Base-by-base conservation (phyloP, 92 coral and sea anemone genomes). In the Phenganax marumi region DNA sequence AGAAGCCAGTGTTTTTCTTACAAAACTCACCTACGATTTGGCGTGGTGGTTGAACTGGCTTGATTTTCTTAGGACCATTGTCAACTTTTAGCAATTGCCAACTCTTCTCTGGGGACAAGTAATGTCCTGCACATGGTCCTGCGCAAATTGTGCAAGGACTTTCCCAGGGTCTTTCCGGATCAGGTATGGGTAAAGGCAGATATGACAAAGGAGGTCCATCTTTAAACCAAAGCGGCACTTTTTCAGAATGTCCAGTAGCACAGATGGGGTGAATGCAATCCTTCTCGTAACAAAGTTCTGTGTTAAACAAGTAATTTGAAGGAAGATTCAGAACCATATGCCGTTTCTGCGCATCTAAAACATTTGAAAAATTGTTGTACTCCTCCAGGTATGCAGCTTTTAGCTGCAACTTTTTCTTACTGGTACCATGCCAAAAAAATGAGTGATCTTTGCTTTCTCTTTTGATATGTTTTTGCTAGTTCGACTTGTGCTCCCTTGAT, bases 321-420 rank as follows among this genome's bases (percentile, higher is more conserved):
- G 69, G 69, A 18, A 62, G 69, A 62, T 62, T 62, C 11, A 43
- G 69, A 4, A 62, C 69, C 69, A 62, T 62, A 74, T 85, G 87
- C 58, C 89, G 81, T 70, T 79, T 70, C 21, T 86, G 21, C 52
- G 81, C 63, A 12, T 68, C 61, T 86, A 83, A 89, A 56, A 86
- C 82, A 10, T 82, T 70, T 0, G 51, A 1, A 69, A 88, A 84
- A 50, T 85, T 77, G 47, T 73, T 49, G 22, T 57, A 84, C 19
- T 84, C 83, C 7, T 85, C 70, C 18, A 80, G 84, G 1, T 78
- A n/a, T 33, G 22, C 47, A 21, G 47, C 71, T 66, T 78, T 52
- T 10, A 85, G 61, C 47, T 76, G 60, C 13, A 46, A 7, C 55
- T 79, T 85, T 39, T 49, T 70, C 39, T 85, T 33, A 50, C 47